These are phyloP conservation scores for Platygyra sinensis DNA, from an alignment of 64 coral and sea anemone genomes.

Conservation along the genomic window DNA sequence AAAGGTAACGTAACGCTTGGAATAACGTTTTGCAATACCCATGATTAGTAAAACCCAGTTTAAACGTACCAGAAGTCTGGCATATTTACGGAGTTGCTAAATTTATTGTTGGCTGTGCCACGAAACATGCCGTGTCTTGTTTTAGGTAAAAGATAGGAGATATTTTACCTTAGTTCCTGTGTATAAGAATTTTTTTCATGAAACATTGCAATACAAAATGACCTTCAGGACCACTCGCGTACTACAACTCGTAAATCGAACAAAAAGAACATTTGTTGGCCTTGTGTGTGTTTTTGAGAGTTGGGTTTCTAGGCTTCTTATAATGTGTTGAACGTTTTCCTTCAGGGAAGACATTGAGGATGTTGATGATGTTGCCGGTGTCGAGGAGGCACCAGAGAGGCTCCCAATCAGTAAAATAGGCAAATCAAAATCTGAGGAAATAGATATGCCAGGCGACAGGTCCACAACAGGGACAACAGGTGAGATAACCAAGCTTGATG, in stretches of 20 bases:
- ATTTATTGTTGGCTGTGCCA: too few species aligned
- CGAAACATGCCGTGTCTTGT: too few species aligned
- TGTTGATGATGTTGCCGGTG: neutral
- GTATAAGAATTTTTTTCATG: too few species aligned
- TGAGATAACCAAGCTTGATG: neutral
- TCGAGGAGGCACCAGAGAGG: conserved; percentile 1
- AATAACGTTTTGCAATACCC: too few species aligned
- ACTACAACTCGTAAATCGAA: too few species aligned
- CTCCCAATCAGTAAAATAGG: conserved; percentile 29
- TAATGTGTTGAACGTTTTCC: neutral
- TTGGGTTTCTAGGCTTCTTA: neutral
- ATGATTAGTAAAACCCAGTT: too few species aligned
- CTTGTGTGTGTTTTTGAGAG: neutral
- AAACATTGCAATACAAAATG: too few species aligned
- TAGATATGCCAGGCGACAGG: neutral
- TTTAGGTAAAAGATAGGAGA: too few species aligned
- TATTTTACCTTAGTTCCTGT: too few species aligned
- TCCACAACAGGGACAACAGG: neutral
- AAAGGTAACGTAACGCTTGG: conserved; percentile 24
- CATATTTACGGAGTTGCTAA: too few species aligned
- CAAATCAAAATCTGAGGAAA: conserved; percentile 35
- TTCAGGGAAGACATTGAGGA: conserved; percentile 19
- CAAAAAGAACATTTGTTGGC: neutral
- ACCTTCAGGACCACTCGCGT: too few species aligned
- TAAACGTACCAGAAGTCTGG: too few species aligned